These are phyloP conservation scores for Aphaenogaster rudis DNA, from an alignment of 1,140 invertebrate species.

Conservation along the genomic window DNA sequence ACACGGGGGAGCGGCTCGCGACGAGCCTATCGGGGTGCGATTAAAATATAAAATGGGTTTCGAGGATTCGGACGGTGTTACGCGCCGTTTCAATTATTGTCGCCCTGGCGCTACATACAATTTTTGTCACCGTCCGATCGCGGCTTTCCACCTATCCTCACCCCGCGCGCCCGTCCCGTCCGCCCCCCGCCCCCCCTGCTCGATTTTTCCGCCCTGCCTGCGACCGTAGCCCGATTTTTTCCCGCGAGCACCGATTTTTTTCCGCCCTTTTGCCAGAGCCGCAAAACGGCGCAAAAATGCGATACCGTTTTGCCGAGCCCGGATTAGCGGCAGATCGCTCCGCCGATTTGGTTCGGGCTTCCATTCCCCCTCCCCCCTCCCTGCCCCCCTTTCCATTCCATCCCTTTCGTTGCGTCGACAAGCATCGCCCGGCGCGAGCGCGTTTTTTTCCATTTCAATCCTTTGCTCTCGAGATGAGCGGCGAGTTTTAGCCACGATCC, in stretches of 20 bases:
- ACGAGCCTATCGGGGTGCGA: constrained; percentile 83
- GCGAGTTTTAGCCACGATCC: constrained; percentile 60
- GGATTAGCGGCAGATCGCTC: constrained; percentile 80
- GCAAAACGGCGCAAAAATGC: constrained; percentile 82
- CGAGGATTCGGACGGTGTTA: constrained; percentile 85
- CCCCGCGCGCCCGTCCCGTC: constrained; percentile 48
- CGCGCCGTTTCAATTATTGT: constrained; percentile 86
- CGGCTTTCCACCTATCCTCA: constrained; percentile 78
- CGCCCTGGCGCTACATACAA: constrained; percentile 78
- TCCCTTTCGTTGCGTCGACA: constrained; percentile 55
- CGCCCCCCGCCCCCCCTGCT: constrained; percentile 50
- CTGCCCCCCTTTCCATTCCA: not conserved
- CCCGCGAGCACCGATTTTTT: constrained; percentile 73
- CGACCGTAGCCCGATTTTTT: constrained; percentile 69
- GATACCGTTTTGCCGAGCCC: constrained; percentile 83
- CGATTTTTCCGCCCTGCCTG: constrained; percentile 67
- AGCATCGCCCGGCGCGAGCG: constrained; percentile 40
- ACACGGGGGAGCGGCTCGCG: constrained; percentile 68
- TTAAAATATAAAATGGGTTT: constrained; percentile 86
- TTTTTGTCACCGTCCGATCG: constrained; percentile 81
- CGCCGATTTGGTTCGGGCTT: constrained; percentile 76
- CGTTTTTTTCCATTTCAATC: constrained; percentile 60
- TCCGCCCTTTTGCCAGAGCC: constrained; percentile 74
- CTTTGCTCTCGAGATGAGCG: constrained; percentile 67
- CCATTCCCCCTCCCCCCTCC: not conserved